Evolutionary conservation across 2,888 invertebrate species (phyloP), one percentile per base, ranked within the genome.

Genomic region (Synergus itoensis): DNA sequence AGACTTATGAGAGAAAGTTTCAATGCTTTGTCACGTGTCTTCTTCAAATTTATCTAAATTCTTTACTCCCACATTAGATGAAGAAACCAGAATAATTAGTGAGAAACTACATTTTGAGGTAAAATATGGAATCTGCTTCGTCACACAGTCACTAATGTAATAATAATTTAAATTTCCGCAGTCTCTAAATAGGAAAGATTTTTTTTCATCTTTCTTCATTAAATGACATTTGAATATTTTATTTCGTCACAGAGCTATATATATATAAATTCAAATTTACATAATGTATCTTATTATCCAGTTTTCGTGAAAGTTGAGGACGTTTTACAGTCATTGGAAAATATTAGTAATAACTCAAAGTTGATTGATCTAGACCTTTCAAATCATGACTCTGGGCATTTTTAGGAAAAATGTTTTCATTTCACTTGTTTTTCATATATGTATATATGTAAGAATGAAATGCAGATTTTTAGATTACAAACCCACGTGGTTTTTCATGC

Each of bases 401-500:
- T 28, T 28, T 36, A 36, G 18, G 3, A 14, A 62, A 21, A 1
- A 28, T 12, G 1, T 4, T 60, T 1, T 14, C 28, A 3, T 14
- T 21, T 62, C 9, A 36, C 36, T 57, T n/a, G 48, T 53, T 53
- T 57, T 7, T 4, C 4, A 2, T 12, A 28, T 36, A 7, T 36
- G 28, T 12, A 62, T 21, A n/a, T 9, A 5, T 16, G 41, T 9
- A 36, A 73, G n/a, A 48, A 73, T 8, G 2, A 48, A 53, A n/a
- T n/a, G 53, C 53, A 48, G 16, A 53, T 53, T 53, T 73, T 28
- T 21, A 45, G 12, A 21, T n/a, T 18, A 8, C 45, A 16, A 36
- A 36, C 36, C 53, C 73, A 73, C 53, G 53, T 73, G 48, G 16
- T 16, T 73, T 73, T 73, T 73, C 73, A 48, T 53, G 48, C 36